Evolutionary conservation across 2,797 vertebrate genomes (phyloP), one percentile per base, ranked within the genome.

Genomic region (Sebastes minor): DNA sequence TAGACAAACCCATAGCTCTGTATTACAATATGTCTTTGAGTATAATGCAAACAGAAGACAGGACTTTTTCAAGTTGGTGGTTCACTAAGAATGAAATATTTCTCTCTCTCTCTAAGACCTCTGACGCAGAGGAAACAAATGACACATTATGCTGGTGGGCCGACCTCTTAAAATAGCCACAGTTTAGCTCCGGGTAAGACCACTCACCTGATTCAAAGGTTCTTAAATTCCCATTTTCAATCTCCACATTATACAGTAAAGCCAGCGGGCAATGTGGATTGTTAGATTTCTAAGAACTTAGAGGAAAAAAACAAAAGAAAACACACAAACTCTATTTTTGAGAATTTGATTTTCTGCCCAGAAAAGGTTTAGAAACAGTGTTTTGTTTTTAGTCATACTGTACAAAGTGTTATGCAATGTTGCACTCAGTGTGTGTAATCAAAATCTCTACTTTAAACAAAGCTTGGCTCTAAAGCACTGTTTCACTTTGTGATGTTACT

Each of bases 181-280:
- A 74, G 76, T 92, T 91, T 83, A 89, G 88, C 84, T 53, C 68
- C 27, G 2, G 76, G 81, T 90, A 94, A 92, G 84, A 88, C 86
- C 76, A 56, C 80, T 93, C 93, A 87, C 91, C 93, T 94, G 93
- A 94, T 89, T 90, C 89, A 86, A 88, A 72, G 76, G 76, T 71
- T 84, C 71, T 76, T 80, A 78, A 76, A 89, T 82, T 87, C 79
- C 74, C 5, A 38, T 67, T 53, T 66, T 84, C 71, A 81, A 59
- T 76, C 68, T 85, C 66, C 70, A 88, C 86, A 83, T 89, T 87
- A 80, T 85, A 85, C 85, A 79, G 74, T 84, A 72, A 62, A 89
- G 53, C 77, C 64, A 35, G 66, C 4, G 6, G 67, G 70, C 73
- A 90, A 88, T 79, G 80, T 65, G 64, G 61, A 55, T 71, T 74